Evolutionary conservation across 2,888 invertebrate species (phyloP).

Genomic region (Hirtodrosophila histrioides): DNA sequence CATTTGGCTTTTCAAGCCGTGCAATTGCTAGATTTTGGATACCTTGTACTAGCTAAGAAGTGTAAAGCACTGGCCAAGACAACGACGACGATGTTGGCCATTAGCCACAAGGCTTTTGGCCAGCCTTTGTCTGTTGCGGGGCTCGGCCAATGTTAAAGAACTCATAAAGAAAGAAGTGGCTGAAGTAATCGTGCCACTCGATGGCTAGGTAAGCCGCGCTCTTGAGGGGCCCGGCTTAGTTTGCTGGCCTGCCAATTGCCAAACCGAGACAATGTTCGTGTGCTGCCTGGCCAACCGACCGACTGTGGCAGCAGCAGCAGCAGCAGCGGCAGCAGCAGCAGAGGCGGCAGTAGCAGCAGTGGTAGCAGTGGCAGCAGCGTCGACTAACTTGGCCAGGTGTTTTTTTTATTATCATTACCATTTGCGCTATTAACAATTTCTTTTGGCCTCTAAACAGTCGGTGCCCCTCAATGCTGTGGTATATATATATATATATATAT

Average conservation of each 20-base stretch:
- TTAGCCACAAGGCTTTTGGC: conserved; percentile 64
- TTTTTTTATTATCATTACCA: conserved; percentile 44
- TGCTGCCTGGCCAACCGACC: conserved; percentile 21
- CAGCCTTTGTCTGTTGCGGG: conserved; percentile 48
- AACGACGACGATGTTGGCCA: conserved; percentile 38
- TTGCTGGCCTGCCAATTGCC: conserved; percentile 45
- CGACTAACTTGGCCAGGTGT: conserved; percentile 75
- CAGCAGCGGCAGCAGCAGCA: no score
- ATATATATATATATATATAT: conserved; percentile 4
- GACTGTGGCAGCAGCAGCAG: conserved; percentile 3
- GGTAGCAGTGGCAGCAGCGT: conserved; percentile 13
- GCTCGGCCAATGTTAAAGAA: conserved; percentile 68
- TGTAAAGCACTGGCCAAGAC: conserved; percentile 44
- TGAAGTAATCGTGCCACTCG: conserved; percentile 35
- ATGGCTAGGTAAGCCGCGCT: conserved; percentile 30
- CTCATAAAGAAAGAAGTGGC: conserved; percentile 62
- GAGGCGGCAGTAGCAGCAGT: conserved; percentile 3
- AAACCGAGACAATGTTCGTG: conserved; percentile 69
- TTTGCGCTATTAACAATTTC: conserved; percentile 77
- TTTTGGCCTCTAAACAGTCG: conserved; percentile 59
- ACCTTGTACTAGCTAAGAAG: conserved; percentile 19
- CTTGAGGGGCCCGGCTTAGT: conserved; percentile 40
- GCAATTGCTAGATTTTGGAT: conserved; percentile 48
- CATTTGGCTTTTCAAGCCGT: conserved; percentile 41
- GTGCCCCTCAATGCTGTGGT: conserved; percentile 2